Evolutionary conservation across 2,797 vertebrate species (phyloP).

Genomic region (Phalloptychus januarius): DNA sequence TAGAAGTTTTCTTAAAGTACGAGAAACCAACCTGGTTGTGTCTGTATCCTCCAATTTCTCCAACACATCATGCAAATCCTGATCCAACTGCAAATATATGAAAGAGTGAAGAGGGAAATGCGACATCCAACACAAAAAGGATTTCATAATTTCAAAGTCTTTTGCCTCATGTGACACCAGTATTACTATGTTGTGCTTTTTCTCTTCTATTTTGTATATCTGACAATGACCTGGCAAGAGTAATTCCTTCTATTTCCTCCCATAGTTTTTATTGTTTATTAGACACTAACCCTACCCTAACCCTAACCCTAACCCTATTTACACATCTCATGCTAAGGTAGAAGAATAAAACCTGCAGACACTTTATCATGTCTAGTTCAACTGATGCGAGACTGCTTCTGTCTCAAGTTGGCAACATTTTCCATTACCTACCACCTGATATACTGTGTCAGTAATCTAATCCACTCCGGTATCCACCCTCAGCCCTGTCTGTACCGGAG

Average conservation of each 20-base stretch:
- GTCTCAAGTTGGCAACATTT: constrained; percentile 7
- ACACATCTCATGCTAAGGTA: neutral
- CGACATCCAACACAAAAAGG: neutral
- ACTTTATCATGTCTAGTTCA: constrained; percentile 4
- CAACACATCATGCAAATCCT: constrained; percentile 87
- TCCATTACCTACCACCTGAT: constrained; percentile 20
- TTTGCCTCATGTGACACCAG: neutral
- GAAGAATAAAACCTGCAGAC: neutral
- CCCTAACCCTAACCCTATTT: too few relatives aligned
- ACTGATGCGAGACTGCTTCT: neutral
- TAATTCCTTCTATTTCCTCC: neutral
- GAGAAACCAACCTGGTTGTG: constrained; percentile 59
- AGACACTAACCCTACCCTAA: too few relatives aligned
- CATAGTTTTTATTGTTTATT: constrained; percentile 5
- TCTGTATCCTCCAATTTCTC: constrained; percentile 80
- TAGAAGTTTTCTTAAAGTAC: neutral
- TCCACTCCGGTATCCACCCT: constrained; percentile 17
- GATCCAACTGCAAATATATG: constrained; percentile 82
- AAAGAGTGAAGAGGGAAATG: constrained; percentile 3
- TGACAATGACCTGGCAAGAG: neutral
- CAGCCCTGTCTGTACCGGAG: neutral
- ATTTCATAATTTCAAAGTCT: neutral
- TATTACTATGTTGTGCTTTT: neutral
- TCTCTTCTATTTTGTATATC: neutral
- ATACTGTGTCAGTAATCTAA: constrained; percentile 13